phyloP scores from a whole-genome alignment of 2,797 vertebrate genomes.

The Ceryle rudis region DNA sequence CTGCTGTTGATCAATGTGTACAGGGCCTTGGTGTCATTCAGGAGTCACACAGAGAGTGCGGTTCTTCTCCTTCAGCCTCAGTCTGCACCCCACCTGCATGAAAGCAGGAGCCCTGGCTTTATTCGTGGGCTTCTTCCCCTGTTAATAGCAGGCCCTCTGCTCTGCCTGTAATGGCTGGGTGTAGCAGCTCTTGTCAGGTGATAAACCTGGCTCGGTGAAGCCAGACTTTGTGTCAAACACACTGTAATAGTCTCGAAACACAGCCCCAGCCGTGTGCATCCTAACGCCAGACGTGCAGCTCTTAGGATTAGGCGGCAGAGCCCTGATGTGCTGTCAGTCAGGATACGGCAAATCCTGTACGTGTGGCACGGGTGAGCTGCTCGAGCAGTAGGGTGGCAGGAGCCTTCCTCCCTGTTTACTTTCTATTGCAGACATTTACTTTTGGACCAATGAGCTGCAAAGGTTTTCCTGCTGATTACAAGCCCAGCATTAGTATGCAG shows the following conservation, averaged over 20 bases:
- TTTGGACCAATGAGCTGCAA: slow-evolving; percentile 27
- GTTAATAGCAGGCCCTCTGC: neutral
- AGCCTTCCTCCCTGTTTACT: neutral
- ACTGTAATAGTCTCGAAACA: neutral
- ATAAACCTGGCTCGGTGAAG: neutral
- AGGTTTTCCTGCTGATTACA: slow-evolving; percentile 37
- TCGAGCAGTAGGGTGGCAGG: neutral
- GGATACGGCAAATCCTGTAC: slow-evolving; percentile 20
- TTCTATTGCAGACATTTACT: slow-evolving; percentile 17
- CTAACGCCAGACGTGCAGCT: neutral
- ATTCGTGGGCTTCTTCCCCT: neutral
- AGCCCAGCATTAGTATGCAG: slow-evolving; percentile 1
- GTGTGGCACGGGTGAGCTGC: neutral
- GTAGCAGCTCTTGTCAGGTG: neutral
- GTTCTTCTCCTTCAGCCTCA: neutral
- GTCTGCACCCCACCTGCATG: neutral
- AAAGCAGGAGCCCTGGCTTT: neutral
- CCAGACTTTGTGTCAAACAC: slow-evolving; percentile 10
- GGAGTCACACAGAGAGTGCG: neutral
- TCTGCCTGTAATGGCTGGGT: neutral
- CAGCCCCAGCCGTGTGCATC: neutral
- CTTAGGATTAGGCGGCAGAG: neutral
- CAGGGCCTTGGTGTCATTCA: neutral
- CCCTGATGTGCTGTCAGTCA: neutral
- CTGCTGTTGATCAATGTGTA: neutral